Evolutionary conservation across 2,888 invertebrate species (phyloP).

Genomic region (Stenchaetothrips biformis): DNA sequence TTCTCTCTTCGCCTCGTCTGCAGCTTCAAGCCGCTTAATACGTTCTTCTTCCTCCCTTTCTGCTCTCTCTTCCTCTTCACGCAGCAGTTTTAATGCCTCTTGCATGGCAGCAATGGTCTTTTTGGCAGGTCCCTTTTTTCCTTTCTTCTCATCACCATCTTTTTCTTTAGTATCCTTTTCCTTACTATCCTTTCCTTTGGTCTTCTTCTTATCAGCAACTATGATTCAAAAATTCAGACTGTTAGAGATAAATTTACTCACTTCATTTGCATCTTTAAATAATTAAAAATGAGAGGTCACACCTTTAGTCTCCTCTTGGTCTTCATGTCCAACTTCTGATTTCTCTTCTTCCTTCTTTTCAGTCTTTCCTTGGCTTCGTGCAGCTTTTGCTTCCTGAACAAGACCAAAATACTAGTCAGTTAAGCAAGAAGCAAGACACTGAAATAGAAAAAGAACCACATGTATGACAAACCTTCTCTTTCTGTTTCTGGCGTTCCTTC

Average conservation of each 20-base stretch:
- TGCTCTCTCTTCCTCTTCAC: slow-evolving; percentile 80
- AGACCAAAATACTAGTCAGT: not conserved
- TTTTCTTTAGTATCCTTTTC: slow-evolving; percentile 36
- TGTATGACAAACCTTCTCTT: slow-evolving; percentile 65
- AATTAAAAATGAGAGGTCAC: not conserved
- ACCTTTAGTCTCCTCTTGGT: not conserved
- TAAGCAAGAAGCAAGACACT: too few species aligned
- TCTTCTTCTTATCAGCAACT: slow-evolving; percentile 29
- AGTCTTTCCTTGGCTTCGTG: slow-evolving; percentile 45
- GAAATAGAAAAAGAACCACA: slow-evolving; percentile 41
- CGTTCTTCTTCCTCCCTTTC: slow-evolving; percentile 75
- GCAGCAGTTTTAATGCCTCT: slow-evolving; percentile 79
- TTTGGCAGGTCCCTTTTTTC: slow-evolving; percentile 67
- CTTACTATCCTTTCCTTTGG: slow-evolving; percentile 30
- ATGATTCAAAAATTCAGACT: not conserved
- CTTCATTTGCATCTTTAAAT: not conserved
- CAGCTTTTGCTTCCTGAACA: slow-evolving; percentile 39
- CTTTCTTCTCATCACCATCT: slow-evolving; percentile 45
- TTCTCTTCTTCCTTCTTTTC: slow-evolving; percentile 15
- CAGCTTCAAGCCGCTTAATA: slow-evolving; percentile 65
- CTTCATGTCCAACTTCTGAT: slow-evolving; percentile 33
- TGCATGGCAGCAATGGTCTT: slow-evolving; percentile 88
- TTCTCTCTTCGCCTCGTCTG: slow-evolving; percentile 67
- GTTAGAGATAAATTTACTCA: not conserved
- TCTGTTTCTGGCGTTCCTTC: slow-evolving; percentile 73